Base-by-base conservation (phyloP, 2,797 vertebrate genomes). In the Chloroceryle inda region DNA sequence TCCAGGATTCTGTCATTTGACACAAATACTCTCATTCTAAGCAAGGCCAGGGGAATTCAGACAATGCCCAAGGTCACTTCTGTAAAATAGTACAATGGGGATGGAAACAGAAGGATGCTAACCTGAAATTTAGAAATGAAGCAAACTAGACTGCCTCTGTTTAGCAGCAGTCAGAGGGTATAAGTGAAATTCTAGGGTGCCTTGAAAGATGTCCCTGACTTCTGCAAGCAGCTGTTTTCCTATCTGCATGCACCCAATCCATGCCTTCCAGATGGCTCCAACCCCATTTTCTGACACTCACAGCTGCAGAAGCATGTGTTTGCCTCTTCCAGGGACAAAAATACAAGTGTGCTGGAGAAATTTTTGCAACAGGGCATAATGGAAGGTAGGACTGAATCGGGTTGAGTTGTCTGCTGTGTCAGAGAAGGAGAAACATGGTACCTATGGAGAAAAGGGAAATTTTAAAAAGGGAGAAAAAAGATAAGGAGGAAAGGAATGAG, bases 381-480 rank as follows among this genome's bases (percentile, higher is more conserved):
- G 9, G 27, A 69, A 91, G 9, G 49, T 44, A 58, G 26, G 35
- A 40, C 10, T 67, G 71, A 73, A 64, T 62, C 74, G 69, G 35
- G 40, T 20, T 59, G 53, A 71, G 20, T 12, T 71, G n/a, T 35
- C 66, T 85, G 38, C 26, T 33, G 10, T 50, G 35, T 31, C 35
- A 44, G 31, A 72, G 47, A 31, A 68, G 27, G 10, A 75, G 10
- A 59, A 76, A 33, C 10, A 69, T 22, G 45, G 22, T 10, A 67
- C 52, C 11, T 37, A 11, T 5, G 8, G 22, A 80, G 31, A 71
- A 96, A 87, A 79, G 1, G 15, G 4, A 23, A 68, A 45, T 24
- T 3, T 0, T 7, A 5, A 35, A 37, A 31, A 10, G 1, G 5
- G 7, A 10, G 1, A 1, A 0, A 8, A 17, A 49, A 35, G 2